Base-by-base conservation (phyloP, 2,888 invertebrate genomes). In the Polydrusus cervinus region DNA sequence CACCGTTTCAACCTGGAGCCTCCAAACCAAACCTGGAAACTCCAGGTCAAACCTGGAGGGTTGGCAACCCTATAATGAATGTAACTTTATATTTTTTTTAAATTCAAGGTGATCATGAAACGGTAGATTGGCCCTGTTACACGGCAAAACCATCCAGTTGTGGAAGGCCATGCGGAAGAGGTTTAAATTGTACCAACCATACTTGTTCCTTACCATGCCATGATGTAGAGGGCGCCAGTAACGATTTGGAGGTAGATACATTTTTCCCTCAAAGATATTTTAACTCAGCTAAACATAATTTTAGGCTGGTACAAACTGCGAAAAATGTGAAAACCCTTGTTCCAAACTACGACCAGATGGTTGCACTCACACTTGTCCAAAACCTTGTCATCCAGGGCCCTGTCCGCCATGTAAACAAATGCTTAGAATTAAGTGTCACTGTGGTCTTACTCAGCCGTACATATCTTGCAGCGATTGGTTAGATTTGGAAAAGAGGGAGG, bases 141-240 rank as follows among this genome's bases (percentile, higher is more conserved):
- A 85, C 92, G 87, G 93, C 95, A 0, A 89, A 88, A 68, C 89
- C 93, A 0, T 89, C 90, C 7, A 94, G 95, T 8, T 98, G 98
- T 84, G 94, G 95, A 1, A 89, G 94, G 79, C 88, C 89, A 16
- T 98, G 98, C 87, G 92, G 92, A 0, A 90, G 91, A 68, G 84
- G 87, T 2, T 87, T 98, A 13, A 84, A 88, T 0, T 98, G 98
- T 85, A 92, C 92, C 0, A 94, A 94, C 83, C 98, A 98, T 84
- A 88, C 83, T 0, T 97, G 97, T 85, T 84, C 88, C 14, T 84
- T 91, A 64, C 86, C 90, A 14, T 97, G 97, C 84, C 97, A 97
- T 80, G 86, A 89, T 0, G 88, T 93, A 79, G 87, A 88, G 87
- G 85, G 89, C 86, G 84, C 89, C 78, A 66, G 83, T 10, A 81